Base-by-base conservation (phyloP, 2,888 invertebrate species). In the Plebejus argus region DNA sequence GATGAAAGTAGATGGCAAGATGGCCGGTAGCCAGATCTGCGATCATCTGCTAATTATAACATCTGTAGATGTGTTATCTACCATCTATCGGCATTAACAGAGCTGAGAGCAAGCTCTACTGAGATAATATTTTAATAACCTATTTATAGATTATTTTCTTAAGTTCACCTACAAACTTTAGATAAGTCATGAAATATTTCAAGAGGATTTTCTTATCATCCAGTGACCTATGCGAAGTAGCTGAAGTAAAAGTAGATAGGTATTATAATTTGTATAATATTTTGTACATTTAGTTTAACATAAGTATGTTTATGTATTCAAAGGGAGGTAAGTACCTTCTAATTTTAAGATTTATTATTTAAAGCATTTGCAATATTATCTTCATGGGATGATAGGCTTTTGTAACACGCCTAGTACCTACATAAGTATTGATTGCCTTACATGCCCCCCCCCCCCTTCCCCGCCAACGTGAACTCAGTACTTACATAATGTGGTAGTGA, bases 21-120 rank as follows among this genome's bases (percentile, higher is more conserved):
- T 91, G 93, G 92, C 92, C 81, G 79, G 80, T 85, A 82, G 93
- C 93, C 93, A 94, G 90, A 92, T 92, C 91, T 84, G 85, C 83
- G 88, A 89, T 89, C 85, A 89, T 82, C 78, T 78, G 78, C 79
- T 78, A 80, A 81, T 80, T 79, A 80, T 76, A 53, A 80, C 78
- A 79, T 76, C 58, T 78, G 76, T 74, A 81, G 81, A 81, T 80
- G 76, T 72, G 56, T 79, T 78, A 80, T 78, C 78, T 79, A 61
- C 61, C 28, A 78, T 72, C 76, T 23, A 49, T 53, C 39, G 33
- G 61, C 7, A 78, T n/a, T 76, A 53, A 18, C 35, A 15, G 58
- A 76, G 77, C 18, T 70, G 76, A 15, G 58, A 76, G 77, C 18
- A 72, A 78, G 28, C n/a, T 23, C 39, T 23, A 4, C 39, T 28